Conservation (phyloP, 2,113 vertebrate genomes). For the Laticauda laticaudata region DNA sequence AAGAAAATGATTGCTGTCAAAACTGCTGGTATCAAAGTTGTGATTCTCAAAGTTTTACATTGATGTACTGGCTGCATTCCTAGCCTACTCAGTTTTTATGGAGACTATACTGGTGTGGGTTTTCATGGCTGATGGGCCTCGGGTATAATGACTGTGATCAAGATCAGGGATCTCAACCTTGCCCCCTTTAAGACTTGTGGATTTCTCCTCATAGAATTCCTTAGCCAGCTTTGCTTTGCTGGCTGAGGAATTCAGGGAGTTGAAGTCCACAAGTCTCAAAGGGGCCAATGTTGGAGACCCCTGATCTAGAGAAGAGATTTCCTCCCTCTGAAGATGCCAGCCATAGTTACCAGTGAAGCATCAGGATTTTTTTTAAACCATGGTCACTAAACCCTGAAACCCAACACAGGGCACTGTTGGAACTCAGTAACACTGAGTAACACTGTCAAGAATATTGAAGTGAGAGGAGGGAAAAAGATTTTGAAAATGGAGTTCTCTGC, state of each 20-base stretch:
- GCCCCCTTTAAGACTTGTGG: no score
- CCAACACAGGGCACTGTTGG: background rate
- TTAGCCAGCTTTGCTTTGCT: no score
- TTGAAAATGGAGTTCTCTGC: background rate
- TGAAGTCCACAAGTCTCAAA: no score
- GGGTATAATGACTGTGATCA: background rate
- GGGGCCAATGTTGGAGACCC: no score
- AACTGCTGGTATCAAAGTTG: background rate
- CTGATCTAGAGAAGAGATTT: background rate
- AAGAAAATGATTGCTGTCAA: background rate
- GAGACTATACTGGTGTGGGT: background rate
- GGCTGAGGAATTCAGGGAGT: no score
- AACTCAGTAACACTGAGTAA: background rate
- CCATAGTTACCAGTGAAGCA: background rate
- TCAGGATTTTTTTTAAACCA: background rate
- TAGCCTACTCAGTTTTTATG: background rate
- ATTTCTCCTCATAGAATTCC: no score
- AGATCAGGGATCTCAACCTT: no score
- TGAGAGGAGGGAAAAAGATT: background rate
- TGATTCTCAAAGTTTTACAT: background rate
- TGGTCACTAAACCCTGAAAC: background rate
- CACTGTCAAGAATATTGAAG: background rate
- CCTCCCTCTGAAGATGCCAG: background rate
- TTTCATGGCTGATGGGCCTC: background rate
- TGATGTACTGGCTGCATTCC: background rate